Conservation (phyloP, 2,797 vertebrate species). For the Coregonus sp. region DNA sequence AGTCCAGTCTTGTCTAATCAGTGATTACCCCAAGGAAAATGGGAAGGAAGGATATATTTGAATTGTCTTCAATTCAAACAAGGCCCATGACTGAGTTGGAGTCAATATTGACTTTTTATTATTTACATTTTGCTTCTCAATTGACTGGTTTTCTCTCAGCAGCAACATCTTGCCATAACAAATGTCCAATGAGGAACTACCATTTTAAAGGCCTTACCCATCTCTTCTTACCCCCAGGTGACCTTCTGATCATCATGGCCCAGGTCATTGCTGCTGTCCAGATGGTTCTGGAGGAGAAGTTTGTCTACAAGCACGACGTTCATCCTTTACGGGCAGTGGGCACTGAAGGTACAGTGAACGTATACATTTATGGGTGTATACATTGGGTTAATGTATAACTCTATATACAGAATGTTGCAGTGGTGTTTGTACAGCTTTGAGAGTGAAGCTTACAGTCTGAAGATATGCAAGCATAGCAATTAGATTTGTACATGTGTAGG, state of each 20-base stretch:
- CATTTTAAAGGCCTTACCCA: background rate
- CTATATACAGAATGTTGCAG: background rate
- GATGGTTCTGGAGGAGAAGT: constrained; percentile 96
- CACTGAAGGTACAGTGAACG: constrained; percentile 82
- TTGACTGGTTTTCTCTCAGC: too few relatives aligned
- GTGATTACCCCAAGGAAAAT: too few relatives aligned
- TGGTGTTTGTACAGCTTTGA: background rate
- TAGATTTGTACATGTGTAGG: background rate
- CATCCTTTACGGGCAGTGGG: constrained; percentile 90
- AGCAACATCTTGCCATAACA: background rate
- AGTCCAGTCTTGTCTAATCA: too few relatives aligned
- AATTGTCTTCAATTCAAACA: too few relatives aligned
- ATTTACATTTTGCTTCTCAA: too few relatives aligned
- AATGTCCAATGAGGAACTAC: background rate
- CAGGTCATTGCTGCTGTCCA: constrained; percentile 88
- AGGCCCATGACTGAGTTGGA: too few relatives aligned
- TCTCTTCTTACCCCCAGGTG: constrained; percentile 72
- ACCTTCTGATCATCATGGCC: constrained; percentile 93
- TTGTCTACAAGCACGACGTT: constrained; percentile 89
- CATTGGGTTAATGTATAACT: background rate
- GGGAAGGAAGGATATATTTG: too few relatives aligned
- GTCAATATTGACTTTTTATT: too few relatives aligned
- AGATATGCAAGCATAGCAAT: too few relatives aligned
- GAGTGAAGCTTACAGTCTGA: background rate
- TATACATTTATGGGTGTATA: background rate